Evolutionary conservation across 2,113 vertebrate species (phyloP).

Genomic region (Centrocercus urophasianus): DNA sequence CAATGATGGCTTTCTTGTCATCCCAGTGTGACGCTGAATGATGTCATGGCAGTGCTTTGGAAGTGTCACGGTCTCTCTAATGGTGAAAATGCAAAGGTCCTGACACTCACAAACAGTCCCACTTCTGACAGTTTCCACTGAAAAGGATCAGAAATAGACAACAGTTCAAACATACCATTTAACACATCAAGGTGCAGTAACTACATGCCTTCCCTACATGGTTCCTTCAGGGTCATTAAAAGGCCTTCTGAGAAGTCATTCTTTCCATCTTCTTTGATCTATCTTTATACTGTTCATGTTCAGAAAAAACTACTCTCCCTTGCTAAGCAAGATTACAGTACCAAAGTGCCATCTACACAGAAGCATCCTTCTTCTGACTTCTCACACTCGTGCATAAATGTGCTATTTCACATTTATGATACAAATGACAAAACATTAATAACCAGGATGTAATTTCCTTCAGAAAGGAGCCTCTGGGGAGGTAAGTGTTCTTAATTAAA

Average conservation of each 20-base stretch:
- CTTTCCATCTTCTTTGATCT: neutral
- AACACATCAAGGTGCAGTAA: conserved; percentile 26
- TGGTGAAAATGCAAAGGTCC: conserved; percentile 35
- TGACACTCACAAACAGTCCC: conserved; percentile 11
- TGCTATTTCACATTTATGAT: neutral
- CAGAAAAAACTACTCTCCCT: neutral
- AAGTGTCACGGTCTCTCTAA: neutral
- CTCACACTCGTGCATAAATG: neutral
- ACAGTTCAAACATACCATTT: conserved; percentile 7
- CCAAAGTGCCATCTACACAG: neutral
- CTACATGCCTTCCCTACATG: neutral
- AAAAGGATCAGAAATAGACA: neutral
- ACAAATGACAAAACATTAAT: neutral
- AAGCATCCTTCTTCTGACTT: neutral
- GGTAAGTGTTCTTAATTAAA: neutral
- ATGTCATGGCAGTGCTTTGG: neutral
- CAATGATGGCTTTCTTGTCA: neutral
- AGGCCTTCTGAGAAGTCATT: neutral
- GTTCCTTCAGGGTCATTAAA: conserved; percentile 44
- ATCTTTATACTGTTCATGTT: neutral
- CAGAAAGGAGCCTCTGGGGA: neutral
- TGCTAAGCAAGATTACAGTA: neutral
- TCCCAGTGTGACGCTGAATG: neutral
- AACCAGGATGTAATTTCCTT: neutral
- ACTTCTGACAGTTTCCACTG: neutral